Base-by-base conservation (phyloP, 1,140 invertebrate species). In the Periplaneta americana region DNA sequence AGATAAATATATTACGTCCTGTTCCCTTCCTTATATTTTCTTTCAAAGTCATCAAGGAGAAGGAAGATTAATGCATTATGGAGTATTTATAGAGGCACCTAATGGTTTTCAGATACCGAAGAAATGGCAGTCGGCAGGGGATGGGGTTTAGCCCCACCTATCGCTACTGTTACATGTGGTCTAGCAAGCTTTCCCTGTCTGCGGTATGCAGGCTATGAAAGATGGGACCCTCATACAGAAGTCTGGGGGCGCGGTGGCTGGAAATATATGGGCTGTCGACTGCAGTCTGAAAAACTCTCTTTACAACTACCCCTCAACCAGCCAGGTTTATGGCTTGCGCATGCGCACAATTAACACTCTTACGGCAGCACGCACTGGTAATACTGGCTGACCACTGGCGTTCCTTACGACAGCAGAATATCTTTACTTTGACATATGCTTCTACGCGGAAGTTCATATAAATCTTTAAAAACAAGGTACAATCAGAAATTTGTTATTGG, bases 101-200 rank as follows among this genome's bases (percentile, higher is more conserved):
- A 77, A 77, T 33, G 75, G 75, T 77, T 77, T 77, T 77, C 32
- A 77, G 75, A 77, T 77, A 77, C 75, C 10, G 2, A 0, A 66
- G 22, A n/a, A 28, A n/a, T n/a, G n/a, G n/a, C n/a, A n/a, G n/a
- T n/a, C n/a, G n/a, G n/a, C n/a, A n/a, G n/a, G n/a, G n/a, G n/a
- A n/a, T n/a, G n/a, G n/a, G n/a, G n/a, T n/a, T n/a, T n/a, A n/a
- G n/a, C n/a, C n/a, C n/a, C 13, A 28, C 5, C 22, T n/a, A 66
- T 3, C 1, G 48, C 22, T 5, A 66, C 22, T n/a, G 22, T n/a
- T 66, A n/a, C n/a, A n/a, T n/a, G n/a, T n/a, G n/a, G n/a, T n/a
- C n/a, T n/a, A 66, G 11, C 48, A 28, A 1, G n/a, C 39, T n/a
- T 22, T 48, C n/a, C 22, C 48, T 66, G 48, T 66, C 48, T 8